Evolutionary conservation across 2,888 invertebrate genomes (phyloP).

Genomic region (Cyaniris semiargus): DNA sequence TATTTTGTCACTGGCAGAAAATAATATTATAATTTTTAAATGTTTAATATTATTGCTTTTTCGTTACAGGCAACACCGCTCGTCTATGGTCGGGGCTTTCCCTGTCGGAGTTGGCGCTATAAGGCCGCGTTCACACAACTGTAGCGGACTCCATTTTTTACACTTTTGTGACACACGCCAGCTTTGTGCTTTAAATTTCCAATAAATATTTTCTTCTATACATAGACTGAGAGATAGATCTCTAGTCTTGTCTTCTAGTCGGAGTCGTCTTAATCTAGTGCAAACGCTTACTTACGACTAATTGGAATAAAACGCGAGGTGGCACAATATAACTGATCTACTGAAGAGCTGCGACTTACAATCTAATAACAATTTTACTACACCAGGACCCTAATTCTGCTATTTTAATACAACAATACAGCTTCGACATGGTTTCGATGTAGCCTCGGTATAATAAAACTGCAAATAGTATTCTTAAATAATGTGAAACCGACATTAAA

Average conservation of each 20-base stretch:
- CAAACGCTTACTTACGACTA: conserved; percentile 63
- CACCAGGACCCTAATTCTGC: background rate
- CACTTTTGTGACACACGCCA: conserved; percentile 57
- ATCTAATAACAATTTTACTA: background rate
- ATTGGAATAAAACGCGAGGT: conserved; percentile 76
- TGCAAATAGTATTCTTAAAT: no score
- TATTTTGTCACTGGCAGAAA: background rate
- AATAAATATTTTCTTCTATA: conserved; percentile 39
- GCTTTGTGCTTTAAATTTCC: conserved; percentile 44
- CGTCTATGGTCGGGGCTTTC: background rate
- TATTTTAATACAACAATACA: background rate
- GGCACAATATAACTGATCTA: conserved; percentile 61
- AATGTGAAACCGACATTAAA: background rate
- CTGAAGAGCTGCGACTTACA: conserved; percentile 36
- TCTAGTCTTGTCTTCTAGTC: conserved; percentile 59
- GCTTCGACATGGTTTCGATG: background rate
- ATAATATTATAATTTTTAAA: background rate
- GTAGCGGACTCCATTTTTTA: conserved; percentile 64
- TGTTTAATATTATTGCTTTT: background rate
- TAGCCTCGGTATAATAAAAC: no score
- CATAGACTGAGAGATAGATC: conserved; percentile 39
- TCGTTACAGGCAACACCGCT: background rate
- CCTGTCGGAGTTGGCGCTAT: conserved; percentile 39
- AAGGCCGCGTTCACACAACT: conserved; percentile 74
- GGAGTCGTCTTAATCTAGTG: conserved; percentile 54